Evolutionary conservation across 2,797 vertebrate species (phyloP).

Genomic region (Helarctos malayanus): DNA sequence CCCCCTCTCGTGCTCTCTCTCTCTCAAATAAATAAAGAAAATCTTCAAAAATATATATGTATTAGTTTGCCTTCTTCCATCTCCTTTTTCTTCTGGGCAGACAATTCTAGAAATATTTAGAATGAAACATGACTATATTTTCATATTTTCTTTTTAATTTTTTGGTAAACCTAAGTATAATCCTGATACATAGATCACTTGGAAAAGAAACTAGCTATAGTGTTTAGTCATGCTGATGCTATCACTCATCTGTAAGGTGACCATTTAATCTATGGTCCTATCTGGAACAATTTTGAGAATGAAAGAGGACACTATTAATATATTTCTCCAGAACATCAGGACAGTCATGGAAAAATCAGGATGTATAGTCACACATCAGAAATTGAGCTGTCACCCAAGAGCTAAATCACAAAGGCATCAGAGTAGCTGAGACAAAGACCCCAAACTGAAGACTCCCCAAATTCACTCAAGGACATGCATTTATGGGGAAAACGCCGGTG

Average conservation of each 20-base stretch:
- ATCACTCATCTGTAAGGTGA: not conserved
- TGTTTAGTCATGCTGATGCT: not conserved
- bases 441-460: not conserved
- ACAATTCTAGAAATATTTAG: conserved; percentile 41
- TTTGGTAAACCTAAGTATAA: not conserved
- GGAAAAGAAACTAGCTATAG: not conserved
- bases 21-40: too few species aligned
- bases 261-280: not conserved
- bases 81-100: not conserved
- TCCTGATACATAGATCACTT: not conserved
- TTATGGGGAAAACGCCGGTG: not conserved
- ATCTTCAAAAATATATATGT: not conserved
- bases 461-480: not conserved
- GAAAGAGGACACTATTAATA: not conserved
- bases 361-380: not conserved
- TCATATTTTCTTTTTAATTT: not conserved
- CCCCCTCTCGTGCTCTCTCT: too few species aligned
- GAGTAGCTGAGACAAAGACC: not conserved
- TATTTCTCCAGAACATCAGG: not conserved
- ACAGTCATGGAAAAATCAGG: not conserved
- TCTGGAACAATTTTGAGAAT: not conserved
- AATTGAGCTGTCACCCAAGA: not conserved
- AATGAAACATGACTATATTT: not conserved
- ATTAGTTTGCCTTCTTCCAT: not conserved
- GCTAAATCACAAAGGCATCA: not conserved